Base-by-base conservation (phyloP, 2,888 invertebrate species). In the Drosophila sordidapex region DNA sequence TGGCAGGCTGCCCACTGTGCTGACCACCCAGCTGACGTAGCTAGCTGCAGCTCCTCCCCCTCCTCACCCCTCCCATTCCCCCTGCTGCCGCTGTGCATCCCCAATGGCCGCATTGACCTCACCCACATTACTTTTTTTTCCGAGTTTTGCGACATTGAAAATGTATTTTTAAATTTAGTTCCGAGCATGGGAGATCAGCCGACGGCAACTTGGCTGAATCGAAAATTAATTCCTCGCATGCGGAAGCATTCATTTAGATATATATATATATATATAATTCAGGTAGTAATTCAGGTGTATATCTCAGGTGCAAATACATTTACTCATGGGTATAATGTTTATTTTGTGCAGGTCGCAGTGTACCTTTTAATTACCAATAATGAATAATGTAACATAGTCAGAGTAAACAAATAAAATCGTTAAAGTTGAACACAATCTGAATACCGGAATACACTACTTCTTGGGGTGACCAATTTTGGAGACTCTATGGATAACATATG, bases 1-100 rank as follows among this genome's bases (percentile, higher is more conserved):
- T 86, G 85, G 85, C 85, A 67, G 7, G 21, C 48, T 89, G 89
- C 85, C 85, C 89, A 86, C 88, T 89, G 85, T 86, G 85, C 79
- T 87, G 89, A 46, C 46, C 46, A 25, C 46, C 73, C 74, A 75
- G 81, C 76, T 78, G 78, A 78, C 78, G 78, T 31, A 57, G 57
- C 51, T 79, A 76, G 86, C 70, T 78, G 65, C 64, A 67, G 27
- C 29, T 35, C 10, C 49, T 33, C 21, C 11, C 2, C 15, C 31
- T 48, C 27, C 25, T 25, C 27, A 1, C n/a, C 60, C n/a, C 65
- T 18, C 52, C 53, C 29, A 4, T 21, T 46, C 4, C n/a, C 43
- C 21, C 53, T 11, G 66, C 25, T 21, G 33, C 31, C 25, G 49
- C 25, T 49, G 54, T 52, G 25, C 54, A 51, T 36, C 21, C 40